phyloP scores from a whole-genome alignment of 2,797 vertebrate genomes.

The Gastrophryne carolinensis region DNA sequence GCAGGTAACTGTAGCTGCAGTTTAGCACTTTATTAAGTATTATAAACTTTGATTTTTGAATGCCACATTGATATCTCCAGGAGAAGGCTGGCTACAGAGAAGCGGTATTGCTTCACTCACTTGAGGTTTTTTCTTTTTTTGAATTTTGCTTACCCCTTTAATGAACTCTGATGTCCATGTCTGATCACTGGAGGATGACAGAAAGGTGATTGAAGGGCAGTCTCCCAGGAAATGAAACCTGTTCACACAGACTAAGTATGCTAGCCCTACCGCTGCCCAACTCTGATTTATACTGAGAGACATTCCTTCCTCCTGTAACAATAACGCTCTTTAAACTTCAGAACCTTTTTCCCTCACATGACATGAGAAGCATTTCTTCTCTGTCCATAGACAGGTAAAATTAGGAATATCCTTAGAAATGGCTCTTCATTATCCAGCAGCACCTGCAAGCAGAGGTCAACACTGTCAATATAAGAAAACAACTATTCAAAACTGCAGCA shows the following conservation, averaged over 20 bases:
- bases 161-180: slow-evolving; percentile 75
- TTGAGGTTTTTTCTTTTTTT: slow-evolving; percentile 56
- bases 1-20: too few relatives aligned
- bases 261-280: slow-evolving; percentile 62
- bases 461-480: too few relatives aligned
- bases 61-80: slow-evolving; percentile 16
- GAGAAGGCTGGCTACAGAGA: slow-evolving; percentile 63
- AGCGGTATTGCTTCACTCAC: slow-evolving; percentile 65
- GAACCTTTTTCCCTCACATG: slow-evolving; percentile 61
- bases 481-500: too few relatives aligned
- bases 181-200: slow-evolving; percentile 72
- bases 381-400: slow-evolving; percentile 11
- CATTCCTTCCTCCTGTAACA: slow-evolving; percentile 69
- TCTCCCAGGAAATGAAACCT: slow-evolving; percentile 74
- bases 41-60: too few relatives aligned
- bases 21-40: too few relatives aligned
- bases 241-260: slow-evolving; percentile 71
- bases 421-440: too few relatives aligned
- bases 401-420: too few relatives aligned
- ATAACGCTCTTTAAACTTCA: slow-evolving; percentile 68
- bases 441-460: too few relatives aligned
- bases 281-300: slow-evolving; percentile 69
- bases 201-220: slow-evolving; percentile 71
- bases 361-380: neutral
- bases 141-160: slow-evolving; percentile 64